Percentiles rank a stretch among this genome's conserved stretches.
phyloP scores from a whole-genome alignment of 35 echinoderm and acorn worm species.

The Amphiura filiformis region DNA sequence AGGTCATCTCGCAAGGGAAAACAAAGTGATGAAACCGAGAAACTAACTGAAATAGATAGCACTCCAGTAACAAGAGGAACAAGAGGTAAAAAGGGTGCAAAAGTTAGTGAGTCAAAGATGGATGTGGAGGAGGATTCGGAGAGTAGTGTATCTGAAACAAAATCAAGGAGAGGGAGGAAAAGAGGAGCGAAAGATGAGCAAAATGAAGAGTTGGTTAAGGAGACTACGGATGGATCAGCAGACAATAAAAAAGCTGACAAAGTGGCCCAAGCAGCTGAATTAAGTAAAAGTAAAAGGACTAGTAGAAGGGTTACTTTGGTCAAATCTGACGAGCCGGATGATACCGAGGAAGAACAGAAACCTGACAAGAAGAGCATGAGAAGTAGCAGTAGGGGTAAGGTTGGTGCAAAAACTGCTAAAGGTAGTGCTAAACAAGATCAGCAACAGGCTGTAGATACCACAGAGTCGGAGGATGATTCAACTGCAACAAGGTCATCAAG shows the following conservation, averaged over 20 bases:
- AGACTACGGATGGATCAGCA: too few relatives aligned
- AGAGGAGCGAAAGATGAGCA: not conserved
- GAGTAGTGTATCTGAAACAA: not conserved
- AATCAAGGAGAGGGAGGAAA: not conserved
- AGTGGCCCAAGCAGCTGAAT: not conserved
- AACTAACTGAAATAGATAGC: not conserved
- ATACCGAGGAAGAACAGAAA: not conserved
- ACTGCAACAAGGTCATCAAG: constrained; percentile 3
- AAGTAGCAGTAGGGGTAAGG: not conserved
- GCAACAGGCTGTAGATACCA: too few relatives aligned
- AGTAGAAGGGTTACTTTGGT: not conserved
- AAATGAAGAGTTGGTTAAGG: not conserved
- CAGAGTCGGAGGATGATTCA: too few relatives aligned
- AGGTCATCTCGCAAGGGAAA: not conserved
- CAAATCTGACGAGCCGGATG: not conserved
- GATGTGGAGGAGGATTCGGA: not conserved
- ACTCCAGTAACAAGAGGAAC: not conserved
- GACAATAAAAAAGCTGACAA: too few relatives aligned
- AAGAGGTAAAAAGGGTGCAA: not conserved
- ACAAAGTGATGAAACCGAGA: not conserved
- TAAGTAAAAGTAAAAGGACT: not conserved
- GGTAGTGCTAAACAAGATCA: too few relatives aligned
- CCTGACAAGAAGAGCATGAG: not conserved
- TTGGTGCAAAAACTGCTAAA: too few relatives aligned
- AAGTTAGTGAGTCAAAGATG: not conserved